Conservation (phyloP, 2,888 invertebrate species). For the Drosophila quinaria region DNA sequence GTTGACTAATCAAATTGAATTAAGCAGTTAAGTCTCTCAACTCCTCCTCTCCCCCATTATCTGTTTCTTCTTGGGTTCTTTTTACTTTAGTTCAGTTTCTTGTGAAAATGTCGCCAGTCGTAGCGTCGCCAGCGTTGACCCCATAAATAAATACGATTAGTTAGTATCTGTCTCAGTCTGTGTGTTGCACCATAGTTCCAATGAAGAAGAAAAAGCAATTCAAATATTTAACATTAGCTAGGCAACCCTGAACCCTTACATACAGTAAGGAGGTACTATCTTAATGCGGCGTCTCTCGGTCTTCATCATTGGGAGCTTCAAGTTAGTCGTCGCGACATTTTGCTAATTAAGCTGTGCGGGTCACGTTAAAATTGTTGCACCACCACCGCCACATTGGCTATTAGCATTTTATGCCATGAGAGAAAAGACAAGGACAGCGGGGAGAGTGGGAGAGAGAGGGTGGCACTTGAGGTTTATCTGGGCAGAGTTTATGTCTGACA, state of each 20-base stretch:
- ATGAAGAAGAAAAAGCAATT: constrained; percentile 9
- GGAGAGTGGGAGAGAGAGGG: background rate
- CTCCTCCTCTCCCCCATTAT: too few relatives aligned
- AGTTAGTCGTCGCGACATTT: constrained; percentile 65
- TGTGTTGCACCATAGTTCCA: constrained; percentile 8
- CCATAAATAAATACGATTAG: constrained; percentile 63
- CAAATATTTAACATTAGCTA: constrained; percentile 29
- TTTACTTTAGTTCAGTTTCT: constrained; percentile 1
- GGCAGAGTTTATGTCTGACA: constrained; percentile 76
- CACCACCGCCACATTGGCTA: constrained; percentile 33
- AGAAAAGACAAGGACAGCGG: background rate
- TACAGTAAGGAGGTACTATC: constrained; percentile 44
- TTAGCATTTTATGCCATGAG: constrained; percentile 69
- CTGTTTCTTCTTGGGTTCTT: background rate
- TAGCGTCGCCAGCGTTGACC: constrained; percentile 58
- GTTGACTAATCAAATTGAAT: constrained; percentile 52
- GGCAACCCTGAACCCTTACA: constrained; percentile 23
- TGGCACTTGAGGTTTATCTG: constrained; percentile 67
- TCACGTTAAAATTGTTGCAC: constrained; percentile 59
- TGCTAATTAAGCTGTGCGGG: constrained; percentile 75
- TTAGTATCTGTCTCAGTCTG: constrained; percentile 17
- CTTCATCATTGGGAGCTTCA: constrained; percentile 39
- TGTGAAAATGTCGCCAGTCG: constrained; percentile 45
- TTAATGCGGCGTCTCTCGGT: constrained; percentile 57
- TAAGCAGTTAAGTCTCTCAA: constrained; percentile 24